A percentile compares a stretch with the other conserved stretches of the same genome.
Evolutionary conservation across 2,888 invertebrate species (phyloP).

Genomic region (Tridacna gigas): DNA sequence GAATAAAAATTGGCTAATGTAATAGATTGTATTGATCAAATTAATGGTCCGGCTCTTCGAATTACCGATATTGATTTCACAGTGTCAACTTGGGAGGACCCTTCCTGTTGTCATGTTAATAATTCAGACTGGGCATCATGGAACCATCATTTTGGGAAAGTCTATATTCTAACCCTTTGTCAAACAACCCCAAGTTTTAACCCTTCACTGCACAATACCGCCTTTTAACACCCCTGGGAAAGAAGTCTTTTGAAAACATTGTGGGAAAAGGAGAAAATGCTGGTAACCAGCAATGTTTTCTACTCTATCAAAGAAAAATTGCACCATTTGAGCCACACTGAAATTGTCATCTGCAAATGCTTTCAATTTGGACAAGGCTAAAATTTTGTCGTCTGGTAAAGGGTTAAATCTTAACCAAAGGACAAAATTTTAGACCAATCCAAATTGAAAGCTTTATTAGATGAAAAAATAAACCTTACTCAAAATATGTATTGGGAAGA

Average conservation of each 20-base stretch:
- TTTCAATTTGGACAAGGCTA: no score
- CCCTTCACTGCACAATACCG: background rate
- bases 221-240: background rate
- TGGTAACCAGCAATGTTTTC: background rate
- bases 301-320: no score
- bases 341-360: no score
- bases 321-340: no score
- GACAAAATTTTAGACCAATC: no score
- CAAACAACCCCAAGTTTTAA: background rate
- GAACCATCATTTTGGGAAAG: background rate
- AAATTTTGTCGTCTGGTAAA: no score
- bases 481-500: no score
- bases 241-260: background rate
- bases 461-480: no score
- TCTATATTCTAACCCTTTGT: no score
- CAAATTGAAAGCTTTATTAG: no score
- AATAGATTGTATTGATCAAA: slow-evolving; percentile 66
- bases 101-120: slow-evolving; percentile 8
- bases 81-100: slow-evolving; percentile 48
- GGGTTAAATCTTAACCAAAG: no score
- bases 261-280: background rate
- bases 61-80: slow-evolving; percentile 57
- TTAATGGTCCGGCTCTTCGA: slow-evolving; percentile 56
- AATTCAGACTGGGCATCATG: background rate
- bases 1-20: slow-evolving; percentile 63